Conservation (phyloP, 2,113 vertebrate species). For the Triplophysa rosa region DNA sequence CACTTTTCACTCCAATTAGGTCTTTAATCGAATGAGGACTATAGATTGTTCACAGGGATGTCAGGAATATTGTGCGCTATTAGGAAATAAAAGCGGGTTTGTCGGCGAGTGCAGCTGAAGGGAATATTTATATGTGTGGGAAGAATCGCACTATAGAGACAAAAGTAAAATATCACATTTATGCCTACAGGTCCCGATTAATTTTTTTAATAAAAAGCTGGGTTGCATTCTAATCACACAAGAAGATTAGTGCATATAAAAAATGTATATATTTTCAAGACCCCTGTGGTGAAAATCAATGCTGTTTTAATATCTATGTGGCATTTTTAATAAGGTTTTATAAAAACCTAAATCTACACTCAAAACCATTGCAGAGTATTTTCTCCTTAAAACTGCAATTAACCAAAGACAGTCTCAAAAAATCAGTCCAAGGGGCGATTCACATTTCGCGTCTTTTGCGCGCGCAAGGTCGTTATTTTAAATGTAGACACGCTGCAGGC, state of each 20-base stretch:
- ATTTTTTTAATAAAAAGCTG: background rate
- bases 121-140: slow-evolving; percentile 4
- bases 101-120: background rate
- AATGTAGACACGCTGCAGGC: too few relatives aligned
- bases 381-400: too few relatives aligned
- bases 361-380: too few relatives aligned
- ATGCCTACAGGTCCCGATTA: background rate
- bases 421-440: too few relatives aligned
- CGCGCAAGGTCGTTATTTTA: too few relatives aligned
- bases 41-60: slow-evolving; percentile 47
- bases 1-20: slow-evolving; percentile 53
- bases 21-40: slow-evolving; percentile 47
- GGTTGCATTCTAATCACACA: background rate
- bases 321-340: too few relatives aligned
- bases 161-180: background rate
- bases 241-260: background rate
- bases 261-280: too few relatives aligned
- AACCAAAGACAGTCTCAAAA: too few relatives aligned
- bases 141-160: background rate
- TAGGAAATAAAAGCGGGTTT: background rate
- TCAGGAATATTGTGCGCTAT: slow-evolving; percentile 20
- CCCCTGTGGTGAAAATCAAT: too few relatives aligned
- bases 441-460: too few relatives aligned
- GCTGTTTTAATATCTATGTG: too few relatives aligned
- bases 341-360: too few relatives aligned